Base-by-base conservation (phyloP, 30 jellyfish, hydroid and myxozoan genomes). In the Cassiopea andromeda region DNA sequence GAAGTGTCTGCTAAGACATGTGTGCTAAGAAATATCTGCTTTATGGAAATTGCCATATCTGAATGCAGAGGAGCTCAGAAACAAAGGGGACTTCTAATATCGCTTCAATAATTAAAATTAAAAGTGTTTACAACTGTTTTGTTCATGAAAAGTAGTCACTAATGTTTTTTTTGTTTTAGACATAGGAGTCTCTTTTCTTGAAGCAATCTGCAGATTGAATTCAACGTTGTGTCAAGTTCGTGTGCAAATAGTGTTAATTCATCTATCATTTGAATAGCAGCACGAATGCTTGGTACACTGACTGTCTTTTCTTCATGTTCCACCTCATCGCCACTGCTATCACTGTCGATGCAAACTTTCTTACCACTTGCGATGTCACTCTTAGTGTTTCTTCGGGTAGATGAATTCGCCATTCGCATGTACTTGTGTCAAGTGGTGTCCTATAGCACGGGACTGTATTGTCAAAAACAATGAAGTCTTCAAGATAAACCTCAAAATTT, bases 221-320 rank as follows among this genome's bases (percentile, higher is more conserved):
- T 68, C 47, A 18, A 68, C 45, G 47, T 18, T 18, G 47, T 68
- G 77, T 4, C 77, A 68, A 68, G 77, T 43, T 68, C 77, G 47
- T 68, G 77, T 43, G 77, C 77, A 68, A 7, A 68, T 68, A 17
- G 8, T 43, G 77, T 68, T 43, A 68, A 68, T 18, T 68, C 47
- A 68, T 68, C 77, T 68, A 68, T n/a, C 77, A 68, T 68, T 68
- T 68, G 77, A 68, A 68, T 68, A 68, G 77, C 77, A 68, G 77
- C 77, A 68, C 47, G 77, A 68, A 68, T 68, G 77, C 47, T 17
- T 68, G 77, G 77, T 68, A 68, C 18, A 17, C 47, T 68, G 77
- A 68, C 77, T 68, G 17, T 68, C 77, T 68, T 18, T 68, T 68
- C 77, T 17, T 68, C 47, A 17, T 68, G 8, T 68, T 68, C 77